phyloP scores from a whole-genome alignment of 30 jellyfish, hydroid and myxozoan genomes.

The Aurelia sp. region DNA sequence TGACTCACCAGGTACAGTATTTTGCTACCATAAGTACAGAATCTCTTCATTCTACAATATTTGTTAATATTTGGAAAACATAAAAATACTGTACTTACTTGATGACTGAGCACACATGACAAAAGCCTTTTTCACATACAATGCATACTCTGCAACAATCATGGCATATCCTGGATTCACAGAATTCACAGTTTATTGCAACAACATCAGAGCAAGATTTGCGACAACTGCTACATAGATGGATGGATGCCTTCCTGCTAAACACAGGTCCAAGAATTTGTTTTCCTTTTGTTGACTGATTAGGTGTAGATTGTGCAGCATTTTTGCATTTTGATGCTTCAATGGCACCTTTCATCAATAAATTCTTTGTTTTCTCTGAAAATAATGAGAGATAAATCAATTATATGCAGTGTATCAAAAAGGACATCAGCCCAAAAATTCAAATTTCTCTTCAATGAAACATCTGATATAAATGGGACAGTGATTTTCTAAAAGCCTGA shows the following conservation, averaged over 20 bases:
- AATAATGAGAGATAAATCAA: neutral
- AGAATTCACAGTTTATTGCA: constrained; percentile 57
- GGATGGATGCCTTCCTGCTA: constrained; percentile 45
- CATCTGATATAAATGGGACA: too few species aligned
- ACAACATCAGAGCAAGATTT: neutral
- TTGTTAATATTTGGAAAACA: too few species aligned
- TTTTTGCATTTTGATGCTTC: constrained; percentile 61
- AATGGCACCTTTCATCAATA: constrained; percentile 76
- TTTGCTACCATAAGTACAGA: too few species aligned
- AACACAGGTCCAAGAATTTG: constrained; percentile 88
- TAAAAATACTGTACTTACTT: constrained; percentile 67
- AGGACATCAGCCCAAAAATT: too few species aligned
- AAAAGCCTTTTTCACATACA: constrained; percentile 67
- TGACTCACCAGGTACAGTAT: too few species aligned
- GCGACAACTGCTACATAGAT: constrained; percentile 61
- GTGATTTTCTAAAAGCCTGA: too few species aligned
- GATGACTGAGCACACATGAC: constrained; percentile 81
- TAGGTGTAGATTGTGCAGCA: neutral
- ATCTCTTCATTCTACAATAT: too few species aligned
- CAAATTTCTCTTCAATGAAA: too few species aligned
- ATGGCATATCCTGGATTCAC: constrained; percentile 66
- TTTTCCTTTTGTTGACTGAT: constrained; percentile 59
- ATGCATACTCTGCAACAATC: constrained; percentile 70
- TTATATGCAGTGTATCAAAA: too few species aligned
- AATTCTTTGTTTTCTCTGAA: constrained; percentile 68